Percentiles rank a stretch among this genome's conserved stretches.
These are phyloP conservation scores for Leptonema lineaticorne DNA, from an alignment of 1,140 invertebrate genomes.

Conservation along the genomic window DNA sequence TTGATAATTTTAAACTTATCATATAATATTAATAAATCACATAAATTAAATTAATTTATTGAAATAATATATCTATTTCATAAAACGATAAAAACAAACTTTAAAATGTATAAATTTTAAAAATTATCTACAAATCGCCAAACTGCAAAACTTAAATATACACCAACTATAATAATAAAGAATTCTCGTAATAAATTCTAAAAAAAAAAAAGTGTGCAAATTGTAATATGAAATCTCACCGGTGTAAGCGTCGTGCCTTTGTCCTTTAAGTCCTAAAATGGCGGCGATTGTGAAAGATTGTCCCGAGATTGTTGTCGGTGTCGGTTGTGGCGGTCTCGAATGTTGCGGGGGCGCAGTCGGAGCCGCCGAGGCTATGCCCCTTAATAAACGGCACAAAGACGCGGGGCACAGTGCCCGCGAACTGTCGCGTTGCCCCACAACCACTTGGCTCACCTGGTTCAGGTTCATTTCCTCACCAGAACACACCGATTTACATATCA, in stretches of 20 bases:
- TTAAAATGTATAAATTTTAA: too few species aligned
- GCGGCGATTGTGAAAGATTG: slow-evolving; percentile 79
- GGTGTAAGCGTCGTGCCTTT: slow-evolving; percentile 45
- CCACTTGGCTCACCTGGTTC: slow-evolving; percentile 23
- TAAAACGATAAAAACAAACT: too few species aligned
- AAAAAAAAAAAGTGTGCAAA: too few species aligned
- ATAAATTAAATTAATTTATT: too few species aligned
- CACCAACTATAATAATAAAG: too few species aligned
- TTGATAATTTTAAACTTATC: too few species aligned
- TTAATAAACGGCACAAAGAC: slow-evolving; percentile 37
- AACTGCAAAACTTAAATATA: too few species aligned
- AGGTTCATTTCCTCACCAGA: slow-evolving; percentile 30
- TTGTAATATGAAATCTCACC: slow-evolving; percentile 15
- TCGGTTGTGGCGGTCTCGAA: not conserved
- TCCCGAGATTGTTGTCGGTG: slow-evolving; percentile 1
- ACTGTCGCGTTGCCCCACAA: slow-evolving; percentile 4
- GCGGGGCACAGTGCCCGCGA: slow-evolving; percentile 32
- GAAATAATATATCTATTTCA: too few species aligned
- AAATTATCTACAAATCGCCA: too few species aligned
- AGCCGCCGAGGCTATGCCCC: slow-evolving; percentile 31
- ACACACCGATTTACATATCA: slow-evolving; percentile 21
- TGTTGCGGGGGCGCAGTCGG: slow-evolving; percentile 1
- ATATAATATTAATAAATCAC: too few species aligned
- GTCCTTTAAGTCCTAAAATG: slow-evolving; percentile 68
- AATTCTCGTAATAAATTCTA: too few species aligned